phyloP scores from a whole-genome alignment of 1,140 invertebrate species.

The Colletes latitarsis region DNA sequence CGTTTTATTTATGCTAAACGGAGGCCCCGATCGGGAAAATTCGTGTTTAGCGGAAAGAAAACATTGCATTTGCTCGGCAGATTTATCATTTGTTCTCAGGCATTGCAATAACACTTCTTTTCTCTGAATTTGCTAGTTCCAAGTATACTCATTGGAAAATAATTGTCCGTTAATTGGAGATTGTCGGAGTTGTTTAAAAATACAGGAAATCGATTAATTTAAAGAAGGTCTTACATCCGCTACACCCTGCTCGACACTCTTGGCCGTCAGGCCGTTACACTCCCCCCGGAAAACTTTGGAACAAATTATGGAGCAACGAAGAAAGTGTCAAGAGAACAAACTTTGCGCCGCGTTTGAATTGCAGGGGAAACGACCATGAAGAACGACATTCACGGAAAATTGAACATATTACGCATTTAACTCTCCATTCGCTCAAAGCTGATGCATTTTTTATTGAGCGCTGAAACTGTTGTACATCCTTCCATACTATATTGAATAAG shows the following conservation, averaged over 20 bases:
- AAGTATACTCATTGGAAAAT: too few species aligned
- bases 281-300: constrained; percentile 1
- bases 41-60: not conserved
- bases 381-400: not conserved
- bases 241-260: not conserved
- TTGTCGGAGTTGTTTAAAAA: too few species aligned
- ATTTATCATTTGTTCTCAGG: too few species aligned
- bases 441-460: not conserved
- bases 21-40: not conserved
- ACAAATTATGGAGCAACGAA: constrained; percentile 7
- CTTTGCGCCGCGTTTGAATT: constrained; percentile 10
- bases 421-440: not conserved
- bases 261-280: not conserved
- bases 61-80: not conserved
- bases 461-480: not conserved
- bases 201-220: constrained; percentile 11
- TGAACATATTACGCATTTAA: not conserved
- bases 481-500: too few species aligned
- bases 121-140: too few species aligned
- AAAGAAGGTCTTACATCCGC: not conserved
- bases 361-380: not conserved
- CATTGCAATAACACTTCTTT: too few species aligned
- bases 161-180: too few species aligned
- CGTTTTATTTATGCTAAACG: constrained; percentile 6
- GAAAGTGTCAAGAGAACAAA: constrained; percentile 16